Evolutionary conservation across 2,888 invertebrate genomes (phyloP), one percentile per base, ranked within the genome.

Genomic region (Pyrocoelia pectoralis): DNA sequence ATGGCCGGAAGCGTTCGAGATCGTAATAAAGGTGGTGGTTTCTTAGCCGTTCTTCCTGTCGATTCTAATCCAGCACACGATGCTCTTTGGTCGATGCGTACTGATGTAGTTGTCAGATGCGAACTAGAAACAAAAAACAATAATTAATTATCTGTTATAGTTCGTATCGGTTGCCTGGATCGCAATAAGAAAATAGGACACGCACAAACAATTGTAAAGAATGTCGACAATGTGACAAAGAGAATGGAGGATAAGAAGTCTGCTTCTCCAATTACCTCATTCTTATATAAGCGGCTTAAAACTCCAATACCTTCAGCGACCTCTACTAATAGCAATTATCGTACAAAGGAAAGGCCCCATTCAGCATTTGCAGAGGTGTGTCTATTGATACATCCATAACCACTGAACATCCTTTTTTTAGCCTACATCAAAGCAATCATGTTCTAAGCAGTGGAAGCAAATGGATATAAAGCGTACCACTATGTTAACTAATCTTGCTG

Each of bases 1-100:
- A 95, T 95, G 68, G 94, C 93, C 41, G 95, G 95, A 62, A 95
- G 83, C 4, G 95, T 95, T 74, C 94, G 87, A 41, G 94, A 94
- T 72, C 94, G 88, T 70, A 94, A 83, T 67, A 95, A 82, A 0
- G 94, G 94, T 33, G 85, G 83, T n/a, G 84, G 83, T 67, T 82
- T 83, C 40, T 84, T 80, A 38, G 73, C 85, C 70, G 78, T 84
- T 60, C 79, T 73, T 40, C 79, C 83, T 60, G 85, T 79, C 69
- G 83, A 80, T 73, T 85, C 84, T 71, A 83, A 73, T 58, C 84
- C 85, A 69, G 85, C 84, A 79, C 87, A 84, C 77, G 88, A 81
- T 5, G 80, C 77, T 53, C 81, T 73, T 70, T 80, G 80, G 67
- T 81, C 81, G 51, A 75, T 84, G 77, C 88, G 83, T 15, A 72